These are phyloP conservation scores for Champsocephalus gunnari DNA, from an alignment of 2,797 vertebrate genomes.

Conservation along the genomic window DNA sequence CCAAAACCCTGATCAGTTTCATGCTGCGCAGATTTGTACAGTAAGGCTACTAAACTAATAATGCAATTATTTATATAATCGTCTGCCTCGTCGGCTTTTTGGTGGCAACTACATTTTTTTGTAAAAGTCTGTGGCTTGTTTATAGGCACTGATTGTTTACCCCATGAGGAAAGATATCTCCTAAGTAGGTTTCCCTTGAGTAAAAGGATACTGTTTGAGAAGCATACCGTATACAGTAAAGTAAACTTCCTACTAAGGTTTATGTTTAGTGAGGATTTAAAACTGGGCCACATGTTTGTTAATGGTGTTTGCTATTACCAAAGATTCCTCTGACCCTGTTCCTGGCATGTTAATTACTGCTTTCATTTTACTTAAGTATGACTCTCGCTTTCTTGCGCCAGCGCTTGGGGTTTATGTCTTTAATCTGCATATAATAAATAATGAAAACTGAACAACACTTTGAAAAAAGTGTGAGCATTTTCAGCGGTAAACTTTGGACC, in stretches of 20 bases:
- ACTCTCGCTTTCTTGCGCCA: conserved; percentile 32
- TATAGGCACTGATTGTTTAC: not conserved
- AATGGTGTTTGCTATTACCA: conserved; percentile 55
- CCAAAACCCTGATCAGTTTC: not conserved
- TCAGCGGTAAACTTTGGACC: conserved; percentile 17
- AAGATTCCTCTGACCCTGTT: conserved; percentile 56
- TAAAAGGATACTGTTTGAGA: conserved; percentile 18
- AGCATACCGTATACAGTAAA: conserved; percentile 4
- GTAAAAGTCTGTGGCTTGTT: not conserved
- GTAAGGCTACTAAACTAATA: not conserved
- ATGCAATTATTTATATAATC: not conserved
- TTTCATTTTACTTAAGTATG: conserved; percentile 45
- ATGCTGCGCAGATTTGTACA: conserved; percentile 1
- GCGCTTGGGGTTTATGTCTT: conserved; percentile 35
- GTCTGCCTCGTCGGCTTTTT: not conserved
- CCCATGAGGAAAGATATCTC: not conserved
- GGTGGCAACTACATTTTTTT: not conserved
- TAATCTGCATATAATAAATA: conserved; percentile 42
- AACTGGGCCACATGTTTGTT: conserved; percentile 63
- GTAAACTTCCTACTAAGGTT: conserved; percentile 33
- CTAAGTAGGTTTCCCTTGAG: not conserved
- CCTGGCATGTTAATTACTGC: conserved; percentile 43
- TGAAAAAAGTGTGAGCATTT: conserved; percentile 2
- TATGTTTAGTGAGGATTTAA: conserved; percentile 29
- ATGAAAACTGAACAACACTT: conserved; percentile 16